Percentiles rank a stretch among this genome's conserved stretches.
phyloP scores from a whole-genome alignment of 1,140 invertebrate species.

The Himalopsyche phryganea region DNA sequence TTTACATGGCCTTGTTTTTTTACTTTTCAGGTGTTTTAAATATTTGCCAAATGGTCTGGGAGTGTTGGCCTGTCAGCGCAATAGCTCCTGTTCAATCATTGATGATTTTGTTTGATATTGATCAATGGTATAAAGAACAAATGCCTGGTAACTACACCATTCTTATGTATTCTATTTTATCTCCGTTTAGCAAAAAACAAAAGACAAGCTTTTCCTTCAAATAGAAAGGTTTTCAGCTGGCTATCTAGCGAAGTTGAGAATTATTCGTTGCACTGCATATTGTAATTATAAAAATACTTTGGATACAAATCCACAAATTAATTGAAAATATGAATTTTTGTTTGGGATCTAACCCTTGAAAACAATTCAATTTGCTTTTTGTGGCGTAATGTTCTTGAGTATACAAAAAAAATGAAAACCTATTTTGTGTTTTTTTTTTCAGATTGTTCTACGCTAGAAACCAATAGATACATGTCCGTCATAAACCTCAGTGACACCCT shows the following conservation, averaged over 20 bases:
- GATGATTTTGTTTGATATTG: constrained; percentile 80
- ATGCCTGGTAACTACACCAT: constrained; percentile 64
- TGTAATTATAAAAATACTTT: too few species aligned
- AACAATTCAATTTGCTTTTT: too few species aligned
- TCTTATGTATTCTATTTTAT: not conserved
- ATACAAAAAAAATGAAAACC: too few species aligned
- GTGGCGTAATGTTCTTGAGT: too few species aligned
- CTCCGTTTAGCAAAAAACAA: not conserved
- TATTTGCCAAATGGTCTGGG: constrained; percentile 49
- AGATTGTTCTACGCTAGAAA: constrained; percentile 30
- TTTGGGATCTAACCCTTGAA: too few species aligned
- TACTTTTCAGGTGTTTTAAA: constrained; percentile 43
- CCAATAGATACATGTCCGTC: constrained; percentile 29
- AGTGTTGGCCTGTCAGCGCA: constrained; percentile 45
- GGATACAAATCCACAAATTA: too few species aligned
- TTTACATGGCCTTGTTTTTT: too few species aligned
- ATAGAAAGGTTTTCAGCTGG: too few species aligned
- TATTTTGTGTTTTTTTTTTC: constrained; percentile 19
- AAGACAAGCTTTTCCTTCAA: too few species aligned
- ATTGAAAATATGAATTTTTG: too few species aligned
- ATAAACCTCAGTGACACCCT: constrained; percentile 36
- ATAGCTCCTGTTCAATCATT: constrained; percentile 40
- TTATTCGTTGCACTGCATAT: too few species aligned
- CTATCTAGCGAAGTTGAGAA: too few species aligned
- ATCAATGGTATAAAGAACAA: constrained; percentile 94